These are phyloP conservation scores for Corbicula japonica DNA, from an alignment of 2,888 invertebrate species.

Conservation along the genomic window DNA sequence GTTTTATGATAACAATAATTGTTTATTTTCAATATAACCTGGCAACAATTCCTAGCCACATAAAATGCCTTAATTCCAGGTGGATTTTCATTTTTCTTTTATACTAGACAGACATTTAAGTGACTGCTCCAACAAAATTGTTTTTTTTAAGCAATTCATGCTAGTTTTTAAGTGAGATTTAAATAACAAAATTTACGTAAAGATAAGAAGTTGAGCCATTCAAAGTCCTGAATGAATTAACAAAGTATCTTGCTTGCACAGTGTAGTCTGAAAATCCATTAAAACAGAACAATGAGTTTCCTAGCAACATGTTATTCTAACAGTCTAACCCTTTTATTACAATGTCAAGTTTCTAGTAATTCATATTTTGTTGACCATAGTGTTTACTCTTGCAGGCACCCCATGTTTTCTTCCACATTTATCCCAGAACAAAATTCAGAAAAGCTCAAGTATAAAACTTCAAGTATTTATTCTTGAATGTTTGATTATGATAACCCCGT, in stretches of 20 bases:
- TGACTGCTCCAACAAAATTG: too few relatives aligned
- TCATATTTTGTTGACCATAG: slow-evolving; percentile 2
- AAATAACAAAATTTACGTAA: too few relatives aligned
- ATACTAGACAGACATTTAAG: too few relatives aligned
- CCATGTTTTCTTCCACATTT: slow-evolving; percentile 1
- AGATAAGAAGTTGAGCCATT: too few relatives aligned
- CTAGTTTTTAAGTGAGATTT: too few relatives aligned
- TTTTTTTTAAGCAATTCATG: too few relatives aligned
- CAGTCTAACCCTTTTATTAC: not conserved
- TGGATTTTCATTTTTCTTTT: too few relatives aligned
- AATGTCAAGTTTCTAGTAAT: not conserved
- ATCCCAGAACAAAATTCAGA: slow-evolving; percentile 14
- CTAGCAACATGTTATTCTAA: not conserved
- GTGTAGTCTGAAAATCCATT: not conserved
- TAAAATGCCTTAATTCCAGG: slow-evolving; percentile 42
- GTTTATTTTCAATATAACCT: slow-evolving; percentile 50
- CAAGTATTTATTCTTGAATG: slow-evolving; percentile 48
- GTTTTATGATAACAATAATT: slow-evolving; percentile 54
- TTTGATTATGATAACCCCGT: slow-evolving; percentile 60
- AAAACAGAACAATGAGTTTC: too few relatives aligned
- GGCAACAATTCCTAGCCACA: slow-evolving; percentile 37
- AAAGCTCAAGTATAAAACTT: slow-evolving; percentile 38
- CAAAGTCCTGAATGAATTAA: too few relatives aligned
- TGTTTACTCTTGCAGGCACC: not conserved
- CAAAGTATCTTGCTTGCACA: slow-evolving; percentile 2